Percentiles rank a stretch among this genome's conserved stretches.
Conservation (phyloP, 1,140 invertebrate genomes). For the Dolichoris vasculosae region DNA sequence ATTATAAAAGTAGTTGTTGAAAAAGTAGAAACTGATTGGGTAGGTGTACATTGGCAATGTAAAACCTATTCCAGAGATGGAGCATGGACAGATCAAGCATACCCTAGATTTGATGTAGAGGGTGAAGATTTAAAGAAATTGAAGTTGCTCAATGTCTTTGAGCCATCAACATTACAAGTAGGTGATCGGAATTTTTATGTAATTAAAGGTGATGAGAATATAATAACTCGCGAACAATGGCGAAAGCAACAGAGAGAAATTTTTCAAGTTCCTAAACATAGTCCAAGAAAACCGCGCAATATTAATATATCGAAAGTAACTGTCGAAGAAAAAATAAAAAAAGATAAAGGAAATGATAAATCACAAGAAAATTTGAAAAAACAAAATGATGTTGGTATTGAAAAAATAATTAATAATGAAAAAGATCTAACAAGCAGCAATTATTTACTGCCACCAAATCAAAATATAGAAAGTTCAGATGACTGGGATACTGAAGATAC, state of each 20-base stretch:
- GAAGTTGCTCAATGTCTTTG: slow-evolving; percentile 88
- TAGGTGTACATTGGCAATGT: slow-evolving; percentile 89
- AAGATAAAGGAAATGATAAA: slow-evolving; percentile 54
- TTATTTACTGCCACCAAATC: slow-evolving; percentile 57
- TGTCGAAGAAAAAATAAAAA: slow-evolving; percentile 61
- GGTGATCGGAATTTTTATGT: slow-evolving; percentile 86
- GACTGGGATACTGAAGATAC: slow-evolving; percentile 75
- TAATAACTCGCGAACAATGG: slow-evolving; percentile 78
- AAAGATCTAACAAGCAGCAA: slow-evolving; percentile 61
- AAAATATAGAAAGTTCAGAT: slow-evolving; percentile 68
- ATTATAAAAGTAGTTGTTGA: slow-evolving; percentile 78
- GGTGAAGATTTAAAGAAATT: slow-evolving; percentile 86
- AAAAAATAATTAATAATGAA: slow-evolving; percentile 58
- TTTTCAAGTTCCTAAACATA: slow-evolving; percentile 71
- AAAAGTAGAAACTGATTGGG: slow-evolving; percentile 77
- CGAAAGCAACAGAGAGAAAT: slow-evolving; percentile 71
- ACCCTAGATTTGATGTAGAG: slow-evolving; percentile 82
- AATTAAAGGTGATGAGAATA: slow-evolving; percentile 77
- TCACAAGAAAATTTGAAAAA: slow-evolving; percentile 56
- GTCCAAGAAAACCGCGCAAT: slow-evolving; percentile 65
- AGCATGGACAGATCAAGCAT: slow-evolving; percentile 76
- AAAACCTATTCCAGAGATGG: slow-evolving; percentile 81
- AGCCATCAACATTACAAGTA: slow-evolving; percentile 91
- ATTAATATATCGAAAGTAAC: slow-evolving; percentile 59
- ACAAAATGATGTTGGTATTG: slow-evolving; percentile 51